Evolutionary conservation across 2,888 invertebrate species (phyloP).

Genomic region (Campaea margaritaria): DNA sequence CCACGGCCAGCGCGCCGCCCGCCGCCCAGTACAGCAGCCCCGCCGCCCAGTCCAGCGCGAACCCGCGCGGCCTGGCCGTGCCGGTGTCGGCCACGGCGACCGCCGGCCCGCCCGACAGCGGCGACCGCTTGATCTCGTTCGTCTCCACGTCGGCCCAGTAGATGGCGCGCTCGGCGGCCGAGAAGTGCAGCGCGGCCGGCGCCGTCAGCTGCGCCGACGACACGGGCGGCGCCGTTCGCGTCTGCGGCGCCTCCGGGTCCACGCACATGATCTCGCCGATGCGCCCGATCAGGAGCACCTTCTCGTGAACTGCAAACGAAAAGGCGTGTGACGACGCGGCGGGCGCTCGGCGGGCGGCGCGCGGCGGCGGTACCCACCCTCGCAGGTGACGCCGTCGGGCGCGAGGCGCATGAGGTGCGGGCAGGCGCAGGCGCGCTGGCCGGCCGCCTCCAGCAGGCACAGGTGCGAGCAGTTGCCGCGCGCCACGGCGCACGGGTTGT

Average conservation of each 20-base stretch:
- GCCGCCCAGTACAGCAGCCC: conserved; percentile 90
- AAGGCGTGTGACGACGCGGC: conserved; percentile 15
- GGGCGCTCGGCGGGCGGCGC: not conserved
- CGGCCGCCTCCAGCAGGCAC: conserved; percentile 89
- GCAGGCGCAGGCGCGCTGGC: conserved; percentile 90
- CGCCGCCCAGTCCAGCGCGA: conserved; percentile 94
- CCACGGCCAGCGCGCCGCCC: conserved; percentile 87
- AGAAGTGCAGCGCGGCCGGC: conserved; percentile 89
- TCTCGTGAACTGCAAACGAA: conserved; percentile 87
- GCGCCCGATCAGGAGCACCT: conserved; percentile 91
- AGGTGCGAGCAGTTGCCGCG: conserved; percentile 94
- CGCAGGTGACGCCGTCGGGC: conserved; percentile 80
- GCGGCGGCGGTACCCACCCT: conserved; percentile 44
- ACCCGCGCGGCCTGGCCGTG: conserved; percentile 88
- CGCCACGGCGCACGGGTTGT: conserved; percentile 89
- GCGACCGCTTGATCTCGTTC: conserved; percentile 87
- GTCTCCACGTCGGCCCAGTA: conserved; percentile 92
- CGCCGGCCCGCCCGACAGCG: conserved; percentile 86
- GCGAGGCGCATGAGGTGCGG: conserved; percentile 94
- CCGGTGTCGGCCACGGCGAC: conserved; percentile 65
- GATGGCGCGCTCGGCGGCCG: conserved; percentile 87
- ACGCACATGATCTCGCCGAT: conserved; percentile 93
- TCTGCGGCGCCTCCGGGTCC: conserved; percentile 90
- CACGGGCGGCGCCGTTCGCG: conserved; percentile 93
- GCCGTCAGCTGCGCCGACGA: conserved; percentile 89